Evolutionary conservation across 2,888 invertebrate genomes (phyloP), one percentile per base, ranked within the genome.

Genomic region (Leptopterna dolabrata): DNA sequence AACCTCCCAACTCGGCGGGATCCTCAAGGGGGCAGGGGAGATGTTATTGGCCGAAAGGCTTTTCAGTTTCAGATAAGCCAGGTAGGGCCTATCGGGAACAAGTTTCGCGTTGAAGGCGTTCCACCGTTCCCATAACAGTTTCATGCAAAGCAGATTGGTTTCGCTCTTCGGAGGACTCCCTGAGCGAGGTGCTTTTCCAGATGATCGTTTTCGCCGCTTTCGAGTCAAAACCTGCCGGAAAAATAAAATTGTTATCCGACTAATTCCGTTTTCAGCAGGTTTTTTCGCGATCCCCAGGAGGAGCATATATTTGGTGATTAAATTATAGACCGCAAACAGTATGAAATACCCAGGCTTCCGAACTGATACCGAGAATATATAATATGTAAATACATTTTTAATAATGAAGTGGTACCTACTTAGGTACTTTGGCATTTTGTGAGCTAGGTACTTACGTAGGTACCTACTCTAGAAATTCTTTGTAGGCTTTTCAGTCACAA

Each of bases 101-200:
- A 63, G 24, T 63, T 63, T 19, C 24, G 63, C 63, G 63, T 19
- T 13, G 19, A 27, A 24, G 27, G 63, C 11, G 63, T 63, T 63
- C 24, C 63, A 4, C 24, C 19, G 24, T 19, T 63, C 19, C 63
- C 63, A 63, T 63, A 63, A 63, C 63, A 63, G 63, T 63, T 63
- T 63, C 63, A 63, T 63, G 63, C 63, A 63, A 63, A 63, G 63
- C 63, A 63, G 63, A 63, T 63, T 63, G 63, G 63, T 63, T 47
- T 63, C 19, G 9, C 19, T 11, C 19, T 19, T 24, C 19, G 7
- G 19, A n/a, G 51, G 9, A 27, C 24, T 63, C 63, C 63, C 63
- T 27, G 24, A 63, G 63, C 24, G 51, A 16, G 51, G 51, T n/a
- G 24, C 63, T 19, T 63, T 63, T 63, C 24, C 19, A 27, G 63